Percentiles rank a stretch among this genome's conserved stretches.
phyloP scores from a whole-genome alignment of 2,113 vertebrate species.

The Lycaon pictus region DNA sequence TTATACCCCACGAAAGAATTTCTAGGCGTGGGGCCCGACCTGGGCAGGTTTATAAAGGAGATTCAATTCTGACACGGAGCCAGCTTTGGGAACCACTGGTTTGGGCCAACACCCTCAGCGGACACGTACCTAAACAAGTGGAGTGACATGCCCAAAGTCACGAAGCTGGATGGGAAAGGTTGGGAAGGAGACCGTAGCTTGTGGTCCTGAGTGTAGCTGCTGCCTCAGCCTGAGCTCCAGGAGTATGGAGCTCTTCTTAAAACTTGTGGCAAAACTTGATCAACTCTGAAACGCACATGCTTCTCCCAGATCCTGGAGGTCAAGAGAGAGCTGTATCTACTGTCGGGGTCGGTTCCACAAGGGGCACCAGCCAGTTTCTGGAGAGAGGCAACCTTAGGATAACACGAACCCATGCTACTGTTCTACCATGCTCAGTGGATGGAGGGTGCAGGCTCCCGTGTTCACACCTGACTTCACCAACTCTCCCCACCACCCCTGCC shows the following conservation, averaged over 20 bases:
- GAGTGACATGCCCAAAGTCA: neutral
- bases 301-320: neutral
- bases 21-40: neutral
- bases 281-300: neutral
- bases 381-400: neutral
- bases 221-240: neutral
- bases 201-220: neutral
- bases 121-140: neutral
- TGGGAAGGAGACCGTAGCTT: neutral
- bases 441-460: neutral
- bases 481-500: fast-evolving
- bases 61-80: neutral
- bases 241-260: neutral
- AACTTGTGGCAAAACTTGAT: neutral
- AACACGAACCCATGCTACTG: neutral
- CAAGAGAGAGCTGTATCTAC: neutral
- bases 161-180: neutral
- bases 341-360: neutral
- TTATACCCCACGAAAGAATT: neutral
- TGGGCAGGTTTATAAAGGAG: neutral
- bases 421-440: neutral
- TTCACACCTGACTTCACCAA: neutral
- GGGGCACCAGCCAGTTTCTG: neutral
- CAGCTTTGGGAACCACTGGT: neutral
- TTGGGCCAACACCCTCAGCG: neutral